Evolutionary conservation across 64 coral and sea anemone species (phyloP), one percentile per base, ranked within the genome.

Genomic region (Montipora efflorescens): DNA sequence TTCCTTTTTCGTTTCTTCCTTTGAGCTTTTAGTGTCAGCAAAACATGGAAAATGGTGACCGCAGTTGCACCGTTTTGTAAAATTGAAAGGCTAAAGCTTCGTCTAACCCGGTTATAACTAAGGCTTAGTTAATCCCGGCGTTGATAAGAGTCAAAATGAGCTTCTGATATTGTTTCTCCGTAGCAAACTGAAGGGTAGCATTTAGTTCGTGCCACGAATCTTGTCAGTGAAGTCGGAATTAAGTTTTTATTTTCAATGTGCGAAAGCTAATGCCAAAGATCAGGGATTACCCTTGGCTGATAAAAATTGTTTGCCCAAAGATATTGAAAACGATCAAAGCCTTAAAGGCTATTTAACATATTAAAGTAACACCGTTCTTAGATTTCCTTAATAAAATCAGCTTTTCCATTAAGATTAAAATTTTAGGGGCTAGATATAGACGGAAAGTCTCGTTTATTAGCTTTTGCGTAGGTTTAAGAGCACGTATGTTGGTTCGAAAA

Each of bases 351-450:
- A 71, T 71, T 71, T 71, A 71, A 22, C 68, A 71, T 23, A 71
- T 21, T 71, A 71, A 71, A 71, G 68, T 71, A 71, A 71, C 19
- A 15, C 19, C 21, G 68, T 18, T 23, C 68, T 20, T 71, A 2
- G 18, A 9, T 71, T 20, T 71, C 20, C 68, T 71, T n/a, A 71
- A 21, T 71, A 15, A 71, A 71, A 22, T 21, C 18, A 71, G 19
- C 68, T 71, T 48, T 49, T 49, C 76, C 76, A 49, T 48, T 49
- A 78, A 78, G 47, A 47, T 49, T 78, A 49, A 78, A 78, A 78
- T 19, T 45, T 78, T 49, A 78, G 49, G 16, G 5, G 76, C 14
- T 13, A 78, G 45, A 78, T 78, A 48, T 18, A 78, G 76, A 48
- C 76, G 3, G 3, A 46, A 48, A 51, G 76, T 78, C 76, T 78